Percentiles rank a stretch among this genome's conserved stretches.
Evolutionary conservation across 2,113 vertebrate species (phyloP).

Genomic region (Pogona vitticeps): DNA sequence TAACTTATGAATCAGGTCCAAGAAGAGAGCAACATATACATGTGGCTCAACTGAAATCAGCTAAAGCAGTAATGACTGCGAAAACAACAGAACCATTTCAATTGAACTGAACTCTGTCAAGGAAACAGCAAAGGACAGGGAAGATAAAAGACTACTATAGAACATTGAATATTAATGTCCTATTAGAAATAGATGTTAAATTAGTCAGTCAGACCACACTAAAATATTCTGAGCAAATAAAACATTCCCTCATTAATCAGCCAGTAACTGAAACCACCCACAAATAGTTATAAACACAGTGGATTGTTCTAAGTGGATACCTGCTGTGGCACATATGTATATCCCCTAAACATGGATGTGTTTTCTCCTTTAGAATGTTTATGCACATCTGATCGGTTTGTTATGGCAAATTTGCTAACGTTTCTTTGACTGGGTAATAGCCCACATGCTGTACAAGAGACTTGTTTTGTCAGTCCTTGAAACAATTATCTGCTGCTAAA

Average conservation of each 20-base stretch:
- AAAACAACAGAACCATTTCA: background rate
- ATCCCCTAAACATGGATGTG: background rate
- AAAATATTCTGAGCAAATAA: background rate
- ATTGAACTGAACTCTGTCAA: slow-evolving; percentile 1
- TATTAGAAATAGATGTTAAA: background rate
- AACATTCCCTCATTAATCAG: background rate
- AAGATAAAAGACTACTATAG: background rate
- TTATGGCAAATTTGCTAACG: background rate
- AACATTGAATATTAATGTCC: background rate
- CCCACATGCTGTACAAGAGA: background rate
- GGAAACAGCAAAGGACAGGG: background rate
- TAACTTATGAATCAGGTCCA: background rate
- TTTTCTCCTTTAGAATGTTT: background rate
- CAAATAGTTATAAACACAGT: background rate
- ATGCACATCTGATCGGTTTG: background rate
- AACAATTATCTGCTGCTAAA: background rate
- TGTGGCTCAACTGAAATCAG: background rate
- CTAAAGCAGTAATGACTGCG: background rate
- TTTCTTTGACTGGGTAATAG: background rate
- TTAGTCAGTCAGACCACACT: background rate
- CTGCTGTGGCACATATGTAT: background rate
- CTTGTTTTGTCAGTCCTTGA: background rate
- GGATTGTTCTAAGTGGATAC: background rate
- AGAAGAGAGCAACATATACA: background rate
- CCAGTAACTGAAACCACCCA: background rate